Evolutionary conservation across 2,888 invertebrate genomes (phyloP), one percentile per base, ranked within the genome.

Genomic region (Hemicrepidius hirtus): DNA sequence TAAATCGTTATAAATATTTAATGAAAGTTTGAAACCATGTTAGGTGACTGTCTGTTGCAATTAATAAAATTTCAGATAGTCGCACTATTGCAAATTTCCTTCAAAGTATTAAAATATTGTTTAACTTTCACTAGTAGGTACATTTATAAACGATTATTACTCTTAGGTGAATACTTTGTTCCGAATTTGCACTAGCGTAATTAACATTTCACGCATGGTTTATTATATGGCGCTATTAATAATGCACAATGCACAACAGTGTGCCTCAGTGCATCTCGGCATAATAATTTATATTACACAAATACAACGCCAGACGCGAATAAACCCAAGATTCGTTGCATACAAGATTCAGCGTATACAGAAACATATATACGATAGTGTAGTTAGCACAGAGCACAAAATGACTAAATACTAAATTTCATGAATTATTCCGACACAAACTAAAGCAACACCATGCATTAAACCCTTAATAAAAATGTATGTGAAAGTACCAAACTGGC

Each of bases 121-220:
- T n/a, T 32, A 32, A 46, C 46, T 46, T 18, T 46, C 46, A 18
- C 18, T 46, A n/a, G n/a, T n/a, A n/a, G n/a, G n/a, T n/a, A 18
- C 46, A 46, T 18, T 9, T 20, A 16, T 18, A 46, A 1, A 46
- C 10, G 46, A 46, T 13, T 10, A 46, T 46, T 46, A 16, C 18
- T 46, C 46, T 6, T 16, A 32, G 32, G 32, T 46, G 46, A 46
- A 46, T 46, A 46, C 18, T 46, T 66, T 16, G 13, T 44, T 21
- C 46, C 49, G 49, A 60, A 24, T 50, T 49, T 68, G 59, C 50
- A 24, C 10, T 20, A 50, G 13, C 35, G 20, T 71, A 71, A 71
- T 71, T 71, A 71, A 50, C 60, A 71, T 71, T 71, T 71, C 50
- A 66, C 50, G 71, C 66, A 60, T 66, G 66, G 66, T 53, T 62